Percentiles rank a stretch among this genome's conserved stretches.
These are phyloP conservation scores for Pavo muticus DNA, from an alignment of 2,113 vertebrate genomes.

Conservation along the genomic window DNA sequence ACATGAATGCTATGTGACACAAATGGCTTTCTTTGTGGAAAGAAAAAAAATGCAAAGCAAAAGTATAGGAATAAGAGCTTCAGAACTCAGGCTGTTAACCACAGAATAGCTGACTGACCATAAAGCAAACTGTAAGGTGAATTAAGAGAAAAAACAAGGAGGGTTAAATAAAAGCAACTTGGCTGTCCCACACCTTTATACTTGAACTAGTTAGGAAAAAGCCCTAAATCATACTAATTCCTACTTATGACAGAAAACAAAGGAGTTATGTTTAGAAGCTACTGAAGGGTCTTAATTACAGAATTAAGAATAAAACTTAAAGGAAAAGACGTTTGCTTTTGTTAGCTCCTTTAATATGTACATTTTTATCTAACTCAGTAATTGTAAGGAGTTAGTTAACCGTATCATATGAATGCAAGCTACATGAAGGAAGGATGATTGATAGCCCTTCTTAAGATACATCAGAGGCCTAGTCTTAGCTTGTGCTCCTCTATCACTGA, in stretches of 20 bases:
- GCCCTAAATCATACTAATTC: background rate
- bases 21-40: background rate
- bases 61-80: background rate
- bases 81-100: background rate
- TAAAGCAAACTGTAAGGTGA: background rate
- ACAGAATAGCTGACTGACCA: background rate
- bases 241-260: background rate
- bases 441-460: background rate
- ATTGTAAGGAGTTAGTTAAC: background rate
- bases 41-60: background rate
- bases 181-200: background rate
- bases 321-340: background rate
- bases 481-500: background rate
- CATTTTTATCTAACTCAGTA: background rate
- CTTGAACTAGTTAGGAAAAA: background rate
- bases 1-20: background rate
- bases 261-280: background rate
- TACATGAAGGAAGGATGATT: background rate
- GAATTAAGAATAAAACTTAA: background rate
- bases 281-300: background rate
- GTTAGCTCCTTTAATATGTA: background rate
- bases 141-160: background rate
- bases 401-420: background rate
- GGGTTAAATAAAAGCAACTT: background rate
- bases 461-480: background rate